These are phyloP conservation scores for Dascillus cervinus DNA, from an alignment of 2,888 invertebrate species.

Conservation along the genomic window DNA sequence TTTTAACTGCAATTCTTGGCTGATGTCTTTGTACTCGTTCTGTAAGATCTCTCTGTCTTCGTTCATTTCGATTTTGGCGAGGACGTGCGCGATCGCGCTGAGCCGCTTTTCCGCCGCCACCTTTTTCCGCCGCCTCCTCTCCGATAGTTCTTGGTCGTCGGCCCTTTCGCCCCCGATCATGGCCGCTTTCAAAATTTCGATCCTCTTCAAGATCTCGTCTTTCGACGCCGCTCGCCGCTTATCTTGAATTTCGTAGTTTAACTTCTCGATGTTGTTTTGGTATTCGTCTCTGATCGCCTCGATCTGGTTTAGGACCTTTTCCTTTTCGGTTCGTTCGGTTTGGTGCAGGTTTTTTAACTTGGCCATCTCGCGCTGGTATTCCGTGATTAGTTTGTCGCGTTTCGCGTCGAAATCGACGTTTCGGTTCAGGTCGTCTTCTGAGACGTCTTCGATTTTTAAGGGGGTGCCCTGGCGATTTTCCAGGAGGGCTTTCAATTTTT, in stretches of 20 bases:
- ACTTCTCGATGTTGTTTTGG: conserved; percentile 47
- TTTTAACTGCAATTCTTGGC: conserved; percentile 67
- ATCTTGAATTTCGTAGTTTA: conserved; percentile 54
- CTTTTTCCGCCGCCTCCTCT: conserved; percentile 59
- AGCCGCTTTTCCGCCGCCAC: conserved; percentile 58
- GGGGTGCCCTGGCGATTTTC: conserved; percentile 30
- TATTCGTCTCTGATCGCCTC: conserved; percentile 50
- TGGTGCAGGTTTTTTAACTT: conserved; percentile 39
- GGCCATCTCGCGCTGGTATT: conserved; percentile 49
- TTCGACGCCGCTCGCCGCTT: conserved; percentile 46
- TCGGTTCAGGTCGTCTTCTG: conserved; percentile 17
- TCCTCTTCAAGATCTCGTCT: conserved; percentile 38
- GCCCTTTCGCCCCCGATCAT: conserved; percentile 76
- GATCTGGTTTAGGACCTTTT: conserved; percentile 39
- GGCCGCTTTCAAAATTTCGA: conserved; percentile 56
- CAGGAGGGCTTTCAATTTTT: conserved; percentile 56
- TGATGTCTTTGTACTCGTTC: conserved; percentile 69
- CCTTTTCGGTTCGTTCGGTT: conserved; percentile 39
- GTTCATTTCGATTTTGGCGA: conserved; percentile 55
- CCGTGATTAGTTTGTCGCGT: conserved; percentile 39
- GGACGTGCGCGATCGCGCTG: conserved; percentile 50
- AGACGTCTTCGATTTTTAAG: conserved; percentile 27
- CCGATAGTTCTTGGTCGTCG: conserved; percentile 62
- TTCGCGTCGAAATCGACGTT: conserved; percentile 30
- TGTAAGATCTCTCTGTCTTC: conserved; percentile 64